These are phyloP conservation scores for Gnathonemus echidnorhynchus DNA, from an alignment of 2,113 vertebrate species.

Conservation along the genomic window DNA sequence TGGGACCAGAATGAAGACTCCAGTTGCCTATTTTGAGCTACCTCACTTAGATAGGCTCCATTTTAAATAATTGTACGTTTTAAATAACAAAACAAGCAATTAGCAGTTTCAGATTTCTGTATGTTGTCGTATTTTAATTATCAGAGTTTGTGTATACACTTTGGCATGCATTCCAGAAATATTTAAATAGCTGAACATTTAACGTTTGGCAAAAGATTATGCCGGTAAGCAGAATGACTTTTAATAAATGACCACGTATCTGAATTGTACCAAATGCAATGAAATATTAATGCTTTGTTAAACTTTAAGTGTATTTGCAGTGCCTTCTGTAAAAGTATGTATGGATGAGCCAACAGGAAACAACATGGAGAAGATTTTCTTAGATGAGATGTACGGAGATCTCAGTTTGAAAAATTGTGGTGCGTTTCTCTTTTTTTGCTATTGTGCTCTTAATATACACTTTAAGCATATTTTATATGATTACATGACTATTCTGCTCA, in stretches of 20 bases:
- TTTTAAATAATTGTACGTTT: neutral
- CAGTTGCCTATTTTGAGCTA: neutral
- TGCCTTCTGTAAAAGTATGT: neutral
- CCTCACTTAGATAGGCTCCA: neutral
- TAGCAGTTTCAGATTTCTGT: neutral
- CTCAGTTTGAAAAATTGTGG: neutral
- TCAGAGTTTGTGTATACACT: neutral
- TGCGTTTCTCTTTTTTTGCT: neutral
- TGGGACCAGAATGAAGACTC: neutral
- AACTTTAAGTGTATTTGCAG: neutral
- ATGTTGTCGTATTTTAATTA: neutral
- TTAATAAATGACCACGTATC: neutral
- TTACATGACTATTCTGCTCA: neutral
- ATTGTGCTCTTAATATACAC: neutral
- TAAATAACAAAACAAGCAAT: neutral
- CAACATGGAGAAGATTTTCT: slow-evolving; percentile 1
- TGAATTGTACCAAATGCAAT: neutral
- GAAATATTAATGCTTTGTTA: neutral
- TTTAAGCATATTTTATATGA: neutral
- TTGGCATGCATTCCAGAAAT: neutral
- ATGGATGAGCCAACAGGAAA: neutral
- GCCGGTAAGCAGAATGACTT: neutral
- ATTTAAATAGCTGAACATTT: neutral
- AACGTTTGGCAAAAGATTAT: neutral
- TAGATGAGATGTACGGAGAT: slow-evolving; percentile 7